These are phyloP conservation scores for Tachyglossus aculeatus DNA, from an alignment of 2,797 vertebrate genomes.

Conservation along the genomic window DNA sequence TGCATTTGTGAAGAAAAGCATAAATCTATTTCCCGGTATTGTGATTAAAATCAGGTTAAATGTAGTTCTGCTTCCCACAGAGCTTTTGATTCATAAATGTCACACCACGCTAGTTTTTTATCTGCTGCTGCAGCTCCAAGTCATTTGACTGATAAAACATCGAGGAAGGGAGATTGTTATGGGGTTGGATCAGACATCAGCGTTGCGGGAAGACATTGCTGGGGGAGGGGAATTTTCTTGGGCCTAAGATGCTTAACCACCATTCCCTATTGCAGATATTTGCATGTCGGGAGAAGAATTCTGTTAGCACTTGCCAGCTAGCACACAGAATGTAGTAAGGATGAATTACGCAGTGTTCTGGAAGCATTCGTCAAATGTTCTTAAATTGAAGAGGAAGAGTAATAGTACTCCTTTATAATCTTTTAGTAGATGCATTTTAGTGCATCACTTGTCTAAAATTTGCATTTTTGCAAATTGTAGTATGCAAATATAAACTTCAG, in stretches of 20 bases:
- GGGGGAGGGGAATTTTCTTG: not conserved
- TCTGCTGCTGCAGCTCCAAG: not conserved
- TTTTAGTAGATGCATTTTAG: constrained; percentile 2
- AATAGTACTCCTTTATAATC: no score
- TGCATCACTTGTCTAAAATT: constrained; percentile 35
- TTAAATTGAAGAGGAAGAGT: constrained; percentile 9
- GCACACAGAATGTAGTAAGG: no score
- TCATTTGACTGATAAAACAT: not conserved
- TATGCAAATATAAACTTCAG: constrained; percentile 34
- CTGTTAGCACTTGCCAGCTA: not conserved
- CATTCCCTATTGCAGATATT: no score
- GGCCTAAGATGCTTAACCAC: not conserved
- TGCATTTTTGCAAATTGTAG: constrained; percentile 2
- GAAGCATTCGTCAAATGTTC: constrained; percentile 16
- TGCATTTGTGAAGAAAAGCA: not conserved
- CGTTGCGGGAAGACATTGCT: no score
- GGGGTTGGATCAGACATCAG: no score
- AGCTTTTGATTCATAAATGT: not conserved
- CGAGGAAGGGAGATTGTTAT: no score
- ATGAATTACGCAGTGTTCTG: no score
- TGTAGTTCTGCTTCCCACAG: not conserved
- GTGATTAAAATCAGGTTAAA: not conserved
- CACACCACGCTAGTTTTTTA: not conserved
- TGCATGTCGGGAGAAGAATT: not conserved
- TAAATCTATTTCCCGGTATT: constrained; percentile 14